Conservation (phyloP, 2,888 invertebrate species). For the Auanema freiburgensis region DNA sequence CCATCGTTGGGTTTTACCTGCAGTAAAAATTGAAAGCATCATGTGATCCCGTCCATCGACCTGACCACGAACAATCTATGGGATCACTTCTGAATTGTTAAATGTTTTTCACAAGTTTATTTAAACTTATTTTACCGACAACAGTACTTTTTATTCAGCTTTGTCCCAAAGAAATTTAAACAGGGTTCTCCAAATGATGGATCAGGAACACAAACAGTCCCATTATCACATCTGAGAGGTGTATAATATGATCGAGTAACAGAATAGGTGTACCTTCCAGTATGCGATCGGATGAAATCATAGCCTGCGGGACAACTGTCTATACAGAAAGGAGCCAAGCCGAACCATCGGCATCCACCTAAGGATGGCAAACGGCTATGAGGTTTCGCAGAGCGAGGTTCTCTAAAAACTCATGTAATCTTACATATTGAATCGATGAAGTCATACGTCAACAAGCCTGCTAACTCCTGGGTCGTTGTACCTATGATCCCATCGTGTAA, state of each 20-base stretch:
- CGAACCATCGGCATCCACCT: conserved; percentile 43
- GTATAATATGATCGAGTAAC: no score
- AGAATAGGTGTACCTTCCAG: conserved; percentile 17
- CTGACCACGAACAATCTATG: conserved; percentile 41
- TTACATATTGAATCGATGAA: no score
- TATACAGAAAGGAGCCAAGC: conserved; percentile 37
- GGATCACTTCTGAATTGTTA: conserved; percentile 33
- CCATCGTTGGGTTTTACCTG: conserved; percentile 10
- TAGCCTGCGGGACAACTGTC: conserved; percentile 39
- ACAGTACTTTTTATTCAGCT: conserved; percentile 44
- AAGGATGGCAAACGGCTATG: conserved; percentile 12
- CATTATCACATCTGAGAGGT: conserved; percentile 28
- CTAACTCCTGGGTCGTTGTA: no score
- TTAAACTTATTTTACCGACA: conserved; percentile 29
- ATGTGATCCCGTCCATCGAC: conserved; percentile 42
- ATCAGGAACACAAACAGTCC: conserved; percentile 37
- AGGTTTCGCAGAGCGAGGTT: conserved; percentile 14
- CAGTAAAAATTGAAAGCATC: conserved; percentile 47
- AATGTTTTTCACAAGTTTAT: not conserved
- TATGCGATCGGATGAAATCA: conserved; percentile 39
- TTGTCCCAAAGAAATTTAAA: conserved; percentile 35
- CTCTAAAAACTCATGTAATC: conserved; percentile 2
- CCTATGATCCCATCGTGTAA: no score
- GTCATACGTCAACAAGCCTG: no score
- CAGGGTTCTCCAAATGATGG: conserved; percentile 42